phyloP scores from a whole-genome alignment of 2,113 vertebrate species.

The Catharus fuscescens region DNA sequence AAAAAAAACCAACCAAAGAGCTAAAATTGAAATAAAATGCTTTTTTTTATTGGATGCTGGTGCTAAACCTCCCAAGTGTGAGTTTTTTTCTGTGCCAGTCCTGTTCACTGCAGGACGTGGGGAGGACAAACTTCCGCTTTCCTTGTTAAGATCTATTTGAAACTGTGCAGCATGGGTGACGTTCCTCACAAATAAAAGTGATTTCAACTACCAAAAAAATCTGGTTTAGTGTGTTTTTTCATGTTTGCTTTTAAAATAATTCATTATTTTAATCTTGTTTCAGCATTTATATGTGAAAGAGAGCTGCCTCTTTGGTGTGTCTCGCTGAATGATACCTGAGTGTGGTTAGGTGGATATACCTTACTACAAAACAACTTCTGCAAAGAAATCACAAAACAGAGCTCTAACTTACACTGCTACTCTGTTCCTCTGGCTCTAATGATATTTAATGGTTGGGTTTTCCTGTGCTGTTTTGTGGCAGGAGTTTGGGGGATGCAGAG shows the following conservation, averaged over 20 bases:
- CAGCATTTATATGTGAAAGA: not conserved
- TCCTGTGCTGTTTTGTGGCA: not conserved
- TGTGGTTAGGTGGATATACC: not conserved
- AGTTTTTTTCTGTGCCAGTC: slow-evolving; percentile 72
- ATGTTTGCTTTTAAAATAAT: not conserved
- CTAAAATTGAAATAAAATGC: slow-evolving; percentile 69
- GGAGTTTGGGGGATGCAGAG: not conserved
- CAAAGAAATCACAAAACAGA: not conserved
- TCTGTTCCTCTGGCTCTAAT: not conserved
- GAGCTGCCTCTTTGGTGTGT: not conserved
- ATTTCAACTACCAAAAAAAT: slow-evolving; percentile 16
- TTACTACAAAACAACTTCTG: not conserved
- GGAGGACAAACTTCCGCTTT: slow-evolving; percentile 72
- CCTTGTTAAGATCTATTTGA: slow-evolving; percentile 68
- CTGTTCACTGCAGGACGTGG: slow-evolving; percentile 68
- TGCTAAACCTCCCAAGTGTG: slow-evolving; percentile 79
- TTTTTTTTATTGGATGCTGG: slow-evolving; percentile 77
- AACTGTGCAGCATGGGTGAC: slow-evolving; percentile 70
- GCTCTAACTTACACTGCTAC: not conserved
- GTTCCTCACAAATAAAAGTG: slow-evolving; percentile 77
- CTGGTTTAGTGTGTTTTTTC: not conserved
- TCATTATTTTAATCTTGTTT: not conserved
- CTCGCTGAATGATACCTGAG: not conserved
- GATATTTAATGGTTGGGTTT: not conserved
- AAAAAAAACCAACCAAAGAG: slow-evolving; percentile 63